These are phyloP conservation scores for Liasis olivaceus DNA, from an alignment of 2,797 vertebrate genomes.

Conservation along the genomic window DNA sequence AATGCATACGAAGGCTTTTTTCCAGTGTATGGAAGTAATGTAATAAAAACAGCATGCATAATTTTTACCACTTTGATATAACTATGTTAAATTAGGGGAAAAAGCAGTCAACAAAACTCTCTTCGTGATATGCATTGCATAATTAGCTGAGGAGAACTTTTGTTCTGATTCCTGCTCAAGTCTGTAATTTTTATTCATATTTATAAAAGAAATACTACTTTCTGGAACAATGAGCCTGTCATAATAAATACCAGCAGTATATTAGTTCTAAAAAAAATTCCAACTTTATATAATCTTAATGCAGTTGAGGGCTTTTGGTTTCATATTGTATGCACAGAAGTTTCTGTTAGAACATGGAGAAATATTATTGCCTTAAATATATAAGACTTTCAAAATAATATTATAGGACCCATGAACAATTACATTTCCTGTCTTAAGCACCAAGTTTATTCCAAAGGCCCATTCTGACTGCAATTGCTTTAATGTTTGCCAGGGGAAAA, in stretches of 20 bases:
- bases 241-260: slow-evolving; percentile 63
- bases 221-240: slow-evolving; percentile 46
- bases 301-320: slow-evolving; percentile 39
- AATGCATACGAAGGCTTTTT: slow-evolving; percentile 57
- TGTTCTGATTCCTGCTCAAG: slow-evolving; percentile 57
- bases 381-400: slow-evolving; percentile 63
- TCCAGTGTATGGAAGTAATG: slow-evolving; percentile 58
- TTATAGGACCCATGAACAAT: slow-evolving; percentile 55
- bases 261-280: slow-evolving; percentile 59
- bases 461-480: slow-evolving; percentile 61
- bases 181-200: slow-evolving; percentile 62
- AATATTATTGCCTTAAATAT: slow-evolving; percentile 60
- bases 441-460: slow-evolving; percentile 58
- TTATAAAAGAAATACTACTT: slow-evolving; percentile 45
- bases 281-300: slow-evolving; percentile 51
- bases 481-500: slow-evolving; percentile 72
- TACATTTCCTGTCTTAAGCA: slow-evolving; percentile 51
- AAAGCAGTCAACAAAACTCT: slow-evolving; percentile 64
- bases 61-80: slow-evolving; percentile 66
- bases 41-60: slow-evolving; percentile 65
- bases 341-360: slow-evolving; percentile 50
- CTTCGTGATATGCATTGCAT: slow-evolving; percentile 57
- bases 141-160: slow-evolving; percentile 64
- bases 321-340: slow-evolving; percentile 54
- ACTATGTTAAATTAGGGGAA: slow-evolving; percentile 58